Evolutionary conservation across 2,888 invertebrate species (phyloP).

Genomic region (Isoperla grammatica): DNA sequence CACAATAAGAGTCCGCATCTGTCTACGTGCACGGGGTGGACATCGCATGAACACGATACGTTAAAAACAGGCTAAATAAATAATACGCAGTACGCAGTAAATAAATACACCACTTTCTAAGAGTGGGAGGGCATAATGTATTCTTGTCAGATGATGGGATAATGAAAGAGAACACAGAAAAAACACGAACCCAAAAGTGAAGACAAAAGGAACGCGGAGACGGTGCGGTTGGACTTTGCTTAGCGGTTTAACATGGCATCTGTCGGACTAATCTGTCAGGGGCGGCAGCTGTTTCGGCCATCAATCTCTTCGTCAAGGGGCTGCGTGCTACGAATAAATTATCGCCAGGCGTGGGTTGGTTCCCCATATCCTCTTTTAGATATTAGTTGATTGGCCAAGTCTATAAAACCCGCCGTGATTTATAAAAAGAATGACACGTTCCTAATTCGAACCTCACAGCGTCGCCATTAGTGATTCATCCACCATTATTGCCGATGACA

Average conservation of each 20-base stretch:
- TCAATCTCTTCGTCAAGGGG: constrained; percentile 22
- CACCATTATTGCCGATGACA: constrained; percentile 5
- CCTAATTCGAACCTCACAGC: background rate
- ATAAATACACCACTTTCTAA: constrained; percentile 25
- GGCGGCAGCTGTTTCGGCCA: constrained; percentile 27
- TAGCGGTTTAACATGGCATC: constrained; percentile 24
- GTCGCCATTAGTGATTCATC: background rate
- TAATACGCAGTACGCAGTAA: constrained; percentile 19
- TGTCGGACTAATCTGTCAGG: constrained; percentile 28
- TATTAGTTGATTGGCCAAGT: constrained; percentile 20
- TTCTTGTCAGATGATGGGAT: constrained; percentile 25
- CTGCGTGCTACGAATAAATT: constrained; percentile 27
- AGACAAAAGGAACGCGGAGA: constrained; percentile 23
- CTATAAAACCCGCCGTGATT: constrained; percentile 6
- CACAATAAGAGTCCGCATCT: too few relatives aligned
- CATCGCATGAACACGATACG: too few relatives aligned
- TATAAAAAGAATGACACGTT: constrained; percentile 10
- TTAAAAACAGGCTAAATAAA: constrained; percentile 23
- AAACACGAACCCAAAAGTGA: constrained; percentile 2
- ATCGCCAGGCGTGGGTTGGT: constrained; percentile 17
- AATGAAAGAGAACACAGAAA: constrained; percentile 13
- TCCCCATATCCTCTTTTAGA: constrained; percentile 20
- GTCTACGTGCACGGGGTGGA: constrained; percentile 1
- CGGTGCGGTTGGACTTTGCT: constrained; percentile 12
- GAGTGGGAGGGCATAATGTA: constrained; percentile 24